Conservation (phyloP, 1,140 invertebrate species). For the Bombus superbus region DNA sequence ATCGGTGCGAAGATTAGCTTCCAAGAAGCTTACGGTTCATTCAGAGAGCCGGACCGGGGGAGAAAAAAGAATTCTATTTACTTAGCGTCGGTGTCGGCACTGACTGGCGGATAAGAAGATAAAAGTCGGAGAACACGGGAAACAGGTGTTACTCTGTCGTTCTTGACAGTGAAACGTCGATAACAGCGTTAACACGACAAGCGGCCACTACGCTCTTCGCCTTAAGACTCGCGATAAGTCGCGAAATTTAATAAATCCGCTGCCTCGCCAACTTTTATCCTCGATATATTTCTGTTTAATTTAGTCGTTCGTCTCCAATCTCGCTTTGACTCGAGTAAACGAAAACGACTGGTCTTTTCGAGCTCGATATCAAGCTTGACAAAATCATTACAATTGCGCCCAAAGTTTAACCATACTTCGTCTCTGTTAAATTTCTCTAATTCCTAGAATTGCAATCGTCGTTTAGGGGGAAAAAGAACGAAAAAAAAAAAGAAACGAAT, state of each 20-base stretch:
- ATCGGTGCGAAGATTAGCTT: neutral
- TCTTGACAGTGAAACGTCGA: slow-evolving; percentile 25
- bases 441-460: no score
- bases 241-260: neutral
- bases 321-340: no score
- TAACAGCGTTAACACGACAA: slow-evolving; percentile 31
- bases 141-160: slow-evolving; percentile 23
- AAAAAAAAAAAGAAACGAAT: no score
- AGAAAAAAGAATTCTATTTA: neutral
- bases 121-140: neutral
- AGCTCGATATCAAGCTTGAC: no score
- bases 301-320: no score
- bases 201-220: neutral
- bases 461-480: no score
- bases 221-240: neutral
- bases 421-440: no score
- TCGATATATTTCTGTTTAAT: no score
- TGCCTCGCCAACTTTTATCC: no score
- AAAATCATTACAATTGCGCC: no score
- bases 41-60: neutral
- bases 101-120: neutral
- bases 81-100: neutral
- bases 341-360: no score
- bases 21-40: neutral
- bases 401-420: no score